Evolutionary conservation across 2,888 invertebrate genomes (phyloP).

Genomic region (Teinopalpus imperialis): DNA sequence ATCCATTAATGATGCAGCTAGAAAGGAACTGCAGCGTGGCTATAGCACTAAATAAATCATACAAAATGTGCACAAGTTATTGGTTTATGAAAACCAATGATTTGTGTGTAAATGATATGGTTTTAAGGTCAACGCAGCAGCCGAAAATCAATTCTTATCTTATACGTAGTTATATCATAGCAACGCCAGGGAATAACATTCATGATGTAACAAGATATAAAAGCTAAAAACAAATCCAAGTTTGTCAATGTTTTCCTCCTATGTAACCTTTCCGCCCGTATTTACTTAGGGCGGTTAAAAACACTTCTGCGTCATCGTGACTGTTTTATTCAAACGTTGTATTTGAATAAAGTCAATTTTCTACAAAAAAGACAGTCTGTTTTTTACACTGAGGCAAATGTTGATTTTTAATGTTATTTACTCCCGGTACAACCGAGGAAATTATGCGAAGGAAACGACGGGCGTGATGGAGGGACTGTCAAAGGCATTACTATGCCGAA

Average conservation of each 20-base stretch:
- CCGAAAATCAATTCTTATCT: too few relatives aligned
- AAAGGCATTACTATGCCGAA: conserved; percentile 65
- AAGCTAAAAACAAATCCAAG: background rate
- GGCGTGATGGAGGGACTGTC: conserved; percentile 69
- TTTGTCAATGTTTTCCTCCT: background rate
- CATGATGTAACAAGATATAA: too few relatives aligned
- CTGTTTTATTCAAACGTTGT: conserved; percentile 12
- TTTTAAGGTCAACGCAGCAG: too few relatives aligned
- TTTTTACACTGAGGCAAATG: conserved; percentile 41
- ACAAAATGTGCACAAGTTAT: too few relatives aligned
- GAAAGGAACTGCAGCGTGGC: too few relatives aligned
- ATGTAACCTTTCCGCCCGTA: background rate
- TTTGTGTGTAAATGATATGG: too few relatives aligned
- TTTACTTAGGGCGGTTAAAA: conserved; percentile 9
- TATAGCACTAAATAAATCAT: too few relatives aligned
- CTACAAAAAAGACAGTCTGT: conserved; percentile 24
- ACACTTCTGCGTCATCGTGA: conserved; percentile 4
- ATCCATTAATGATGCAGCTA: too few relatives aligned
- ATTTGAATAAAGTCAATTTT: conserved; percentile 23
- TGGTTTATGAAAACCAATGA: too few relatives aligned
- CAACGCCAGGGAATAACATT: too few relatives aligned
- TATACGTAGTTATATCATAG: too few relatives aligned
- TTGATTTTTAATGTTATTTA: conserved; percentile 72
- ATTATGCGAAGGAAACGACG: conserved; percentile 61
- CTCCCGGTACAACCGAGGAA: conserved; percentile 55